Base-by-base conservation (phyloP, 2,797 vertebrate species). In the Enteromius argenteus region DNA sequence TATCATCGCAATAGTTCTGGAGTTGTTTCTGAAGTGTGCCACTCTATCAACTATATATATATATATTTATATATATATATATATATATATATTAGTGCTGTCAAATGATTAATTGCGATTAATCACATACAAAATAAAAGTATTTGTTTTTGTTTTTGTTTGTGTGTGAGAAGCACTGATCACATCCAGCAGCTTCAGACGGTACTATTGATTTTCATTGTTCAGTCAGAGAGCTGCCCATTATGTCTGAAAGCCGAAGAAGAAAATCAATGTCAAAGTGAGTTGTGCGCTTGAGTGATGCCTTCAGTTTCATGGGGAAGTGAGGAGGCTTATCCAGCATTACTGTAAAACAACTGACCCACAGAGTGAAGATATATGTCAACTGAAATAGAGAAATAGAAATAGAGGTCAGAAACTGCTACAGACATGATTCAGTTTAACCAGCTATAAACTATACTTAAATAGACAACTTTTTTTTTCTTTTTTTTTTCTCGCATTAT, bases 211-310 rank as follows among this genome's bases (percentile, higher is more conserved):
- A 79, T 79, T 53, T 53, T 37, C 62, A 79, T 23, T 68, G 77
- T 79, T 35, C 77, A 37, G 60, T 23, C 30, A 37, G 62, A 79
- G 62, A 51, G 30, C 42, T 49, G 76, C 7, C 39, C 76, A 49
- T 79, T 66, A 66, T 49, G 60, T 51, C 39, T 66, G 76, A 46
- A 64, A 64, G 27, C 39, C n/a, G 1, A 21, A 49, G 42, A 58
- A 79, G 39, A 79, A 79, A 79, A 51, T 67, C 30, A 67, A 79
- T 49, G 11, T 23, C 21, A 66, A 51, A 79, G 42, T 23, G 42
- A 79, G 62, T 35, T 56, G 19, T 56, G 72, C 8, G 32, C 64
- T 37, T 67, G 17, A 37, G 32, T 10, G 23, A 62, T 62, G 58
- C 58, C 14, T 66, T 67, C 64, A 21, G 7, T 17, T 72, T 72